These are phyloP conservation scores for Hephaestus fuliginosus DNA, from an alignment of 2,797 vertebrate species.

Conservation along the genomic window DNA sequence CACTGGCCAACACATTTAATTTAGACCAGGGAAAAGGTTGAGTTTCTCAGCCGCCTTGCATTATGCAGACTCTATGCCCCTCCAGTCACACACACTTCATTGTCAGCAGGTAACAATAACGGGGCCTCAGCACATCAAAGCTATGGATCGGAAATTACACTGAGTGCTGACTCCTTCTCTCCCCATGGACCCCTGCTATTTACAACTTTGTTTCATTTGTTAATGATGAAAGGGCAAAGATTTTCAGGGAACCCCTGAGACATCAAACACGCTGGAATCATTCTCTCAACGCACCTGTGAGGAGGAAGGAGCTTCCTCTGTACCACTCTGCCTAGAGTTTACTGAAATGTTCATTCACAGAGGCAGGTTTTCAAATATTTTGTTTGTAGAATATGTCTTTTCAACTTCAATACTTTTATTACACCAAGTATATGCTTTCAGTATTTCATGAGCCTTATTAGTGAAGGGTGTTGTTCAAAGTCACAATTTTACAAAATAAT, in stretches of 20 bases:
- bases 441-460: too few relatives aligned
- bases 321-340: slow-evolving; percentile 10
- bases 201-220: slow-evolving; percentile 75
- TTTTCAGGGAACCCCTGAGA: slow-evolving; percentile 30
- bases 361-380: slow-evolving; percentile 19
- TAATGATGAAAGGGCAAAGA: slow-evolving; percentile 73
- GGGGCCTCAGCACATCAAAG: slow-evolving; percentile 74
- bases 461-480: too few relatives aligned
- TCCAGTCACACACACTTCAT: slow-evolving; percentile 53
- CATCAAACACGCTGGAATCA: slow-evolving; percentile 69
- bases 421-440: too few relatives aligned
- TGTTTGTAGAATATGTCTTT: not conserved
- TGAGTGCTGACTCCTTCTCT: slow-evolving; percentile 50
- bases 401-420: not conserved
- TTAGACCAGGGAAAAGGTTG: not conserved
- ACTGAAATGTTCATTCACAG: slow-evolving; percentile 32
- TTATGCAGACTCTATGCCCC: slow-evolving; percentile 8
- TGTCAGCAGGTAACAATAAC: slow-evolving; percentile 76
- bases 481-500: too few relatives aligned
- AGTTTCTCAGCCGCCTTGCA: not conserved
- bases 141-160: slow-evolving; percentile 69
- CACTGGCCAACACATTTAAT: slow-evolving; percentile 3
- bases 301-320: slow-evolving; percentile 40
- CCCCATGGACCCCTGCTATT: slow-evolving; percentile 60
- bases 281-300: slow-evolving; percentile 70